Conservation (phyloP, 2,797 vertebrate species). For the Sebastes ruberrimus region DNA sequence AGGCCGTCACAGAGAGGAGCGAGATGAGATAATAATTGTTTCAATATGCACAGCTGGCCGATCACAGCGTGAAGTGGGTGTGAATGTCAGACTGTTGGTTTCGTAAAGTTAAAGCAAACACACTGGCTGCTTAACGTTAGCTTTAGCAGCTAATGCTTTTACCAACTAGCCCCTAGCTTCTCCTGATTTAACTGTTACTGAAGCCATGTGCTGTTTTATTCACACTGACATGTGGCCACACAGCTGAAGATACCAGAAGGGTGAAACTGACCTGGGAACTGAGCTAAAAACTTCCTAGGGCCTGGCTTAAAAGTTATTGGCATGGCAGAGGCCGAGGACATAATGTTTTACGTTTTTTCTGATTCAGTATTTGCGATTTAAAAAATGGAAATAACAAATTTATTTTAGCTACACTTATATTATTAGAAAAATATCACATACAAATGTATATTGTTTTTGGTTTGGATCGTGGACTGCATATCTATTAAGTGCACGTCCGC, state of each 20-base stretch:
- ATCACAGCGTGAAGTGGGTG: not conserved
- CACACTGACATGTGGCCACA: not conserved
- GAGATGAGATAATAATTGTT: too few species aligned
- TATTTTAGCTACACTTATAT: not conserved
- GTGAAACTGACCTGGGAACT: not conserved
- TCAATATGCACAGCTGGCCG: not conserved
- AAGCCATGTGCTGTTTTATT: not conserved
- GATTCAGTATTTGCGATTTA: not conserved
- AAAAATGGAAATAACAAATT: not conserved
- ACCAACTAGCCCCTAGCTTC: too few species aligned
- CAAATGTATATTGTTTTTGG: not conserved
- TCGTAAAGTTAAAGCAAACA: not conserved
- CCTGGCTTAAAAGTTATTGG: too few species aligned
- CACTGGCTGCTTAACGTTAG: not conserved
- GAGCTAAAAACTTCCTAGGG: not conserved
- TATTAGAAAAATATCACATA: not conserved
- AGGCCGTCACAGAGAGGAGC: not conserved
- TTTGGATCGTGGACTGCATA: not conserved
- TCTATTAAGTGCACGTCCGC: not conserved
- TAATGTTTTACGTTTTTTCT: not conserved
- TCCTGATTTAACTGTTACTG: too few species aligned
- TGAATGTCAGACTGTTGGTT: not conserved
- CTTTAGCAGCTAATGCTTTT: not conserved
- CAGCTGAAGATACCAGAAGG: not conserved
- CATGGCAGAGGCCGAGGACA: rapidly evolving